Evolutionary conservation across 2,888 invertebrate genomes (phyloP).

Genomic region (Dicyrtoma fusca): DNA sequence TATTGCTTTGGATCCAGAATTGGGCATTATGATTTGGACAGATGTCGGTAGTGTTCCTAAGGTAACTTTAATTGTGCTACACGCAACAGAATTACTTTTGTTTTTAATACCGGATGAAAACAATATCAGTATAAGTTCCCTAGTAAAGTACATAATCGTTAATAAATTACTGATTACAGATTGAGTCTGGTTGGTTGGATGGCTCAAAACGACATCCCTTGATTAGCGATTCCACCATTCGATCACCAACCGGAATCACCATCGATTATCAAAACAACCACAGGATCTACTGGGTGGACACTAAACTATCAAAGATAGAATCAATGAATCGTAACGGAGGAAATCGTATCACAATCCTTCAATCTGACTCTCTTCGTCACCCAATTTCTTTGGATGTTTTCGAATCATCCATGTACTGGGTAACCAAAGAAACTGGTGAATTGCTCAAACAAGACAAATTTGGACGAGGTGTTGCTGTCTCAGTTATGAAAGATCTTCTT

Average conservation of each 20-base stretch:
- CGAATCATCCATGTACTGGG: conserved; percentile 90
- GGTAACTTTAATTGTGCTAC: conserved; percentile 40
- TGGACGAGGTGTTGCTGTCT: conserved; percentile 86
- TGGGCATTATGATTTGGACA: conserved; percentile 88
- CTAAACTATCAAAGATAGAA: conserved; percentile 87
- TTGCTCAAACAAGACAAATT: conserved; percentile 92
- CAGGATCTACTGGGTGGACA: conserved; percentile 93
- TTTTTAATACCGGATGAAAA: too few species aligned
- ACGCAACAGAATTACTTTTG: background rate
- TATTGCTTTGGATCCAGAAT: conserved; percentile 81
- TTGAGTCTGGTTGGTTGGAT: conserved; percentile 96
- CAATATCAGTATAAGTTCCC: background rate
- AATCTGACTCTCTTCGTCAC: conserved; percentile 67
- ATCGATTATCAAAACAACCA: conserved; percentile 90
- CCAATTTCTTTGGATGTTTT: conserved; percentile 91
- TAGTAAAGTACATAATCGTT: too few species aligned
- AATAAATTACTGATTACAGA: conserved; percentile 59
- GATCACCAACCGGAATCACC: conserved; percentile 85
- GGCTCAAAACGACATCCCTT: conserved; percentile 83
- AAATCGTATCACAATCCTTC: conserved; percentile 71
- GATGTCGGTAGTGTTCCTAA: conserved; percentile 89
- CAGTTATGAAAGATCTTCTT: conserved; percentile 78
- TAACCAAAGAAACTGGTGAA: conserved; percentile 86
- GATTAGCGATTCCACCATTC: conserved; percentile 76
- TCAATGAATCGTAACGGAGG: conserved; percentile 81